Evolutionary conservation across 2,888 invertebrate species (phyloP), one percentile per base, ranked within the genome.

Genomic region (Hetaerina titia): DNA sequence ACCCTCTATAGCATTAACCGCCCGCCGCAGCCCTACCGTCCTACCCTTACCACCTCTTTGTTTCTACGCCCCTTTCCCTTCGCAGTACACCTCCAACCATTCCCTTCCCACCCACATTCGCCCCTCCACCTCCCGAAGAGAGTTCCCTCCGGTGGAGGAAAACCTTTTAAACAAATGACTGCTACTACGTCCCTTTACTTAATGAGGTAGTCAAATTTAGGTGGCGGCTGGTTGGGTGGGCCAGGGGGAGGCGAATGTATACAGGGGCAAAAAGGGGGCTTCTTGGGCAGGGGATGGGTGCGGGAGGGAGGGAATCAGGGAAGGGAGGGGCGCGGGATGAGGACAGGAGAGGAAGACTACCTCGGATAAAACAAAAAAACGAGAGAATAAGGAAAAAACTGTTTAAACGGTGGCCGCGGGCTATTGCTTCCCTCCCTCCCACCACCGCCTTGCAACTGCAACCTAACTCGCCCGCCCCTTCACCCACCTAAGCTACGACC

Each of bases 11-110:
- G 56, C 60, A 58, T 69, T 94, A 69, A 45, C 64, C 69, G 1
- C n/a, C 74, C 69, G 22, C 63, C 92, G 6, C 64, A 9, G 9
- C 60, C 31, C 57, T 15, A 17, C 58, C 63, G 25, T n/a, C 88
- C 87, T n/a, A 8, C 92, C 69, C 25, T 13, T 45, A 19, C 92
- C 25, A 15, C 95, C 96, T 95, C 95, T 95, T 95, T 95, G 95
- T 95, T 95, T 95, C 95, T 95, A 95, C 74, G 81, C 89, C 87
- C 63, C 95, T 60, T 64, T 64, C 63, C 87, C 13, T 13, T 15
- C 17, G 8, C 7, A 31, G 15, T n/a, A 88, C 88, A 15, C 45
- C 45, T 17, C 31, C 8, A 13, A 11, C 31, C 87, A 17, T 31
- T 88, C 87, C 17, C 31, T 22, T 31, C 15, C 87, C 31, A 9